These are phyloP conservation scores for Clytia hemisphaerica DNA, from an alignment of 30 jellyfish, hydroid and myxozoan genomes.

Conservation along the genomic window DNA sequence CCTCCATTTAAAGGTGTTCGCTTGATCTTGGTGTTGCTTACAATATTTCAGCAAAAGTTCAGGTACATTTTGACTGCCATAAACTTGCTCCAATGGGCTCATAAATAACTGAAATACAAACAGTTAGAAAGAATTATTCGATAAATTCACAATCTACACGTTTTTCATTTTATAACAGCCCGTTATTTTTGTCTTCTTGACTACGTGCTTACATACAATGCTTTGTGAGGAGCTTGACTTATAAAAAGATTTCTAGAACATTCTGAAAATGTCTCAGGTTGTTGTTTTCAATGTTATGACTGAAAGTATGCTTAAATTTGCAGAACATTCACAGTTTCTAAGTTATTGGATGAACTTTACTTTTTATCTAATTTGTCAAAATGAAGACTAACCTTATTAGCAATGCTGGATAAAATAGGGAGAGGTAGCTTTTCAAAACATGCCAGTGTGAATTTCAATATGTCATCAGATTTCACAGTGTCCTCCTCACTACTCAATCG, in stretches of 20 bases:
- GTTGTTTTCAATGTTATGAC: no score
- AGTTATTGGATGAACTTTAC: no score
- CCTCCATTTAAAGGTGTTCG: no score
- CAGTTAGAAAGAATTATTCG: background rate
- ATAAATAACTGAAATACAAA: conserved; percentile 32
- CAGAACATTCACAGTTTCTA: no score
- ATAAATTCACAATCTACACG: background rate
- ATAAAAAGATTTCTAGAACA: no score
- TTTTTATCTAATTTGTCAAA: no score
- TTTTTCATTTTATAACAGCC: no score
- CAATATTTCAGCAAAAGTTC: conserved; percentile 30
- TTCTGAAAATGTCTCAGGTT: no score
- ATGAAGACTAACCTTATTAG: conserved; percentile 20
- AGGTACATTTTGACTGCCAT: conserved; percentile 41
- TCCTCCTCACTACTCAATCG: background rate
- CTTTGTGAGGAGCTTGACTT: no score
- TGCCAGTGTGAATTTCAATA: conserved; percentile 30
- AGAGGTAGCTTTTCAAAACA: conserved; percentile 35
- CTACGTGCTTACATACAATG: no score
- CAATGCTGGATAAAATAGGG: conserved; percentile 21
- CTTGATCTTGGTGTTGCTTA: background rate
- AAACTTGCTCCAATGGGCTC: conserved; percentile 25
- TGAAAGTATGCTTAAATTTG: no score
- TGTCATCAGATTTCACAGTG: background rate
- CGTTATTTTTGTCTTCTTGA: no score